Percentiles rank a stretch among this genome's conserved stretches.
Conservation (phyloP, 1,140 invertebrate genomes). For the Scaptomyza pallida region DNA sequence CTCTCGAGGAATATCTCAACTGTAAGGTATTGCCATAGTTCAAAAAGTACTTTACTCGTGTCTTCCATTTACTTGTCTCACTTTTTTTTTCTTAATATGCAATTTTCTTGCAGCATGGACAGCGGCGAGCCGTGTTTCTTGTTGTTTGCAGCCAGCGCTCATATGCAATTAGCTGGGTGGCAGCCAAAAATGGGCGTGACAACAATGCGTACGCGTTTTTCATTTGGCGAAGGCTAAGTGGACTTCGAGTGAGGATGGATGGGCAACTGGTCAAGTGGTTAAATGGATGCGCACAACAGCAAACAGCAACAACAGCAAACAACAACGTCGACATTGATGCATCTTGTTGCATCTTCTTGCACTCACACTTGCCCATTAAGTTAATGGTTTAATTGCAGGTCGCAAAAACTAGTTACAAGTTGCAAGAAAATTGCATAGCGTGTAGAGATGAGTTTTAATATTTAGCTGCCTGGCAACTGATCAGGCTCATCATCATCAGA, state of each 20-base stretch:
- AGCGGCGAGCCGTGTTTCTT: constrained; percentile 15
- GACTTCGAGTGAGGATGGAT: neutral
- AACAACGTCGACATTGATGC: constrained; percentile 15
- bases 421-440: constrained; percentile 29
- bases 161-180: constrained; percentile 70
- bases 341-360: constrained; percentile 29
- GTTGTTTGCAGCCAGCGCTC: neutral
- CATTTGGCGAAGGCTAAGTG: constrained; percentile 54
- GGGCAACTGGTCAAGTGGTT: constrained; percentile 16
- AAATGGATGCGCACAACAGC: neutral
- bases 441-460: constrained; percentile 62
- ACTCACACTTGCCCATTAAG: constrained; percentile 68
- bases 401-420: neutral
- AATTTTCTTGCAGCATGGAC: constrained; percentile 63
- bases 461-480: constrained; percentile 49
- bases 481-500: constrained; percentile 55
- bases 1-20: too few relatives aligned
- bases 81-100: constrained; percentile 37
- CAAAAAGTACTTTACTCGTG: neutral
- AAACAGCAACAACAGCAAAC: too few relatives aligned
- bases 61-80: too few relatives aligned
- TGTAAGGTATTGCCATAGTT: constrained; percentile 14
- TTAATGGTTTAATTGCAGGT: constrained; percentile 80
- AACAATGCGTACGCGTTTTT: constrained; percentile 67
- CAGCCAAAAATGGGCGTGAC: constrained; percentile 66